phyloP scores from a whole-genome alignment of 2,113 vertebrate genomes.

The Gavialis gangeticus region DNA sequence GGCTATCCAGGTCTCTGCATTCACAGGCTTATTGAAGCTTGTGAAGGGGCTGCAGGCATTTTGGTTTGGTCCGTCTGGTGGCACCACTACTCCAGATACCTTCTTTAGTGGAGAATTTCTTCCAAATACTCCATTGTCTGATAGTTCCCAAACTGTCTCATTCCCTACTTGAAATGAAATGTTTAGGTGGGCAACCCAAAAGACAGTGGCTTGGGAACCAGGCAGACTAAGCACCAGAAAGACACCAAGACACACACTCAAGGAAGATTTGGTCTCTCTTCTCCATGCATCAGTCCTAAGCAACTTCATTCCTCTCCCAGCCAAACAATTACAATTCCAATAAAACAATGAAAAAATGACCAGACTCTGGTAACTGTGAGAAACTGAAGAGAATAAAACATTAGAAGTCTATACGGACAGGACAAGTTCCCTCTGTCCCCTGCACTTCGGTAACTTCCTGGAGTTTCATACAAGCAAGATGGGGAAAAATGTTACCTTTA shows the following conservation, averaged over 20 bases:
- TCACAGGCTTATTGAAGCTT: conserved; percentile 22
- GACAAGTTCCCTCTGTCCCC: neutral
- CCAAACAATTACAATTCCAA: neutral
- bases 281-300: neutral
- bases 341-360: neutral
- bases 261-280: neutral
- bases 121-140: conserved; percentile 43
- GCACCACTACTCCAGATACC: conserved; percentile 36
- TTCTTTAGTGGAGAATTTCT: conserved; percentile 45
- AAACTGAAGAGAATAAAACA: neutral
- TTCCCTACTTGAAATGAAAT: conserved; percentile 53
- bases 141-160: conserved; percentile 40
- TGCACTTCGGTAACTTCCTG: conserved; percentile 34
- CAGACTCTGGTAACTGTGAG: conserved; percentile 18
- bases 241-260: conserved; percentile 35
- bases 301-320: conserved; percentile 43
- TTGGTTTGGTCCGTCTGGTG: neutral
- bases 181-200: conserved; percentile 65
- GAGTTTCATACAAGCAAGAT: conserved; percentile 37
- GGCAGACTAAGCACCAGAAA: conserved; percentile 37
- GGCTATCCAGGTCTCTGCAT: neutral
- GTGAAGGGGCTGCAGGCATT: conserved; percentile 39
- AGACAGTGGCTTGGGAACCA: neutral
- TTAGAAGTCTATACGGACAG: conserved; percentile 1
- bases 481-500: conserved; percentile 29